Evolutionary conservation across 2,113 vertebrate genomes (phyloP), one percentile per base, ranked within the genome.

Genomic region (Cisticola juncidis): DNA sequence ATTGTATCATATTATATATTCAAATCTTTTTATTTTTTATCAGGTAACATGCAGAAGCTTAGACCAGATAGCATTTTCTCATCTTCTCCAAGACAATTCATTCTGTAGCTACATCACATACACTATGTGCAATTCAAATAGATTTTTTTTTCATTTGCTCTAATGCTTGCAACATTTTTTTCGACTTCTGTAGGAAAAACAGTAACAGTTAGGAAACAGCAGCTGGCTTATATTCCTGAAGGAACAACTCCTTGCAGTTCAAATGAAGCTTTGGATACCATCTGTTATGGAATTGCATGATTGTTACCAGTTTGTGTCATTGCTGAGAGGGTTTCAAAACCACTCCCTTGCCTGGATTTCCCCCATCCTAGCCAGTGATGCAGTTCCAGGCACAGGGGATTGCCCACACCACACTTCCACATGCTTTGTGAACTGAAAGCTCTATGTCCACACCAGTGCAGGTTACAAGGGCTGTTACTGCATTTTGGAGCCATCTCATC

Each of bases 341-440:
- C 22, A 44, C 13, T 64, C 28, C 24, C 40, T 58, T n/a, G 35
- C n/a, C 56, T 6, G 24, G 29, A 61, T 42, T 57, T 16, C 15
- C 22, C 48, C 11, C 17, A 35, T 8, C 24, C 7, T 4, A 6
- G 16, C 33, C 11, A 7, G 64, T 42, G 38, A 72, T 36, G 20
- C 6, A 47, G 51, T 22, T 62, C 13, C 28, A 79, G 50, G 18
- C 22, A 19, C 0, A 14, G 5, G 11, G 31, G 25, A 65, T 5
- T 38, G 44, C 35, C 22, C 25, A 18, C 2, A 29, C 18, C 33
- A 44, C 0, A 0, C 11, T 29, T 35, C 40, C 68, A 38, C 0
- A 0, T 0, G 4, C 16, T 69, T 14, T 36, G 51, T 7, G 12
- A 16, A 16, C 28, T 17, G 1, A 8, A 47, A 62, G 33, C 33